These are phyloP conservation scores for Hippocampus zosterae DNA, from an alignment of 2,113 vertebrate genomes.

Conservation along the genomic window DNA sequence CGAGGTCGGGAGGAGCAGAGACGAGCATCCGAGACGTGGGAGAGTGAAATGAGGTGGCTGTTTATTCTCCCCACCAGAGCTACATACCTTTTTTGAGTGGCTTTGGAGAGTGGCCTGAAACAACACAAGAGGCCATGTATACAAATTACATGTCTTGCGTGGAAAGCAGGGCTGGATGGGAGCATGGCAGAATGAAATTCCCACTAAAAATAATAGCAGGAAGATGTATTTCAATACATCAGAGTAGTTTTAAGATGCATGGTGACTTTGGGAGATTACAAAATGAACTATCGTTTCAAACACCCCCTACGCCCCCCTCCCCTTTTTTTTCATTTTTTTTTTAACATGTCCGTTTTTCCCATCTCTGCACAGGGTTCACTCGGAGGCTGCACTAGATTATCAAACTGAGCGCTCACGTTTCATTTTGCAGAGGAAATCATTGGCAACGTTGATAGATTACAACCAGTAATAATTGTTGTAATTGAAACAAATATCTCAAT, in stretches of 20 bases:
- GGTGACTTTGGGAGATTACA: slow-evolving; percentile 12
- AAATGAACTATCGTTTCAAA: slow-evolving; percentile 14
- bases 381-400: slow-evolving; percentile 44
- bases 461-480: slow-evolving; percentile 33
- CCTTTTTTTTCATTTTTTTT: too few species aligned
- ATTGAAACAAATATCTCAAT: slow-evolving; percentile 62
- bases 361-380: slow-evolving; percentile 43
- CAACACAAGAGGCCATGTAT: slow-evolving; percentile 60
- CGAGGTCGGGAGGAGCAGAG: slow-evolving; percentile 57
- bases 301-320: not conserved
- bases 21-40: slow-evolving; percentile 51
- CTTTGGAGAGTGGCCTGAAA: slow-evolving; percentile 66
- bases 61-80: slow-evolving; percentile 62
- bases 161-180: slow-evolving; percentile 18
- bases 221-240: slow-evolving; percentile 13
- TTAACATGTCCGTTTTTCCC: slow-evolving; percentile 15
- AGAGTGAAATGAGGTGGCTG: slow-evolving; percentile 67
- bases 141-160: slow-evolving; percentile 49
- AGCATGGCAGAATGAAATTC: slow-evolving; percentile 38
- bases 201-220: slow-evolving; percentile 30
- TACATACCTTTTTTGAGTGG: slow-evolving; percentile 70
- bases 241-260: slow-evolving; percentile 12
- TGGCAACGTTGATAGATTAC: slow-evolving; percentile 54
- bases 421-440: slow-evolving; percentile 35
- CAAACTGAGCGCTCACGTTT: slow-evolving; percentile 45